Evolutionary conservation across 2,888 invertebrate species (phyloP).

Genomic region (Epinotia brunnichana): DNA sequence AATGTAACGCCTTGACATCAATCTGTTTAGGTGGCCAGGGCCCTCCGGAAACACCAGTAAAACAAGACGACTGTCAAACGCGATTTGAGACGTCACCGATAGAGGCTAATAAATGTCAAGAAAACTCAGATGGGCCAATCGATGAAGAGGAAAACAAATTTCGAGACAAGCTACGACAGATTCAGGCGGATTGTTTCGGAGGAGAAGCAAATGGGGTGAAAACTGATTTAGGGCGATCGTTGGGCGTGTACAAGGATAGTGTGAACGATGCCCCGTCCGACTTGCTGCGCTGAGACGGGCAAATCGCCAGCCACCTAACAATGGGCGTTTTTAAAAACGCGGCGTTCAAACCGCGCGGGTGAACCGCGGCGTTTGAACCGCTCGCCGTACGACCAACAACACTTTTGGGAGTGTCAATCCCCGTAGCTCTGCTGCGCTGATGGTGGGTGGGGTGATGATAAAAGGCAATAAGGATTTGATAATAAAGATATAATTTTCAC

Average conservation of each 20-base stretch:
- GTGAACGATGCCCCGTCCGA: too few species aligned
- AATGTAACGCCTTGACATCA: slow-evolving; percentile 1
- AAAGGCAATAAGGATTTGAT: too few species aligned
- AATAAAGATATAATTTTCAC: too few species aligned
- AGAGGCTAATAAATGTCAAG: background rate
- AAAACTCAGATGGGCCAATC: background rate
- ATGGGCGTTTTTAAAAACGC: too few species aligned
- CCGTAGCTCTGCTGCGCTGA: too few species aligned
- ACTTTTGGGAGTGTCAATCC: too few species aligned
- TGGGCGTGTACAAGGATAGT: slow-evolving; percentile 6
- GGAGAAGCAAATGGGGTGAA: background rate
- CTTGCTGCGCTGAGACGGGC: too few species aligned
- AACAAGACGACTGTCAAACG: background rate
- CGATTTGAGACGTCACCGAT: background rate
- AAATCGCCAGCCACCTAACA: too few species aligned
- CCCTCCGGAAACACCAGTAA: background rate
- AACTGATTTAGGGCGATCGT: slow-evolving; percentile 1
- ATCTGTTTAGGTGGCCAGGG: background rate
- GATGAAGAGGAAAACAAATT: background rate
- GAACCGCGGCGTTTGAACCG: too few species aligned
- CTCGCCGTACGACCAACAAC: too few species aligned
- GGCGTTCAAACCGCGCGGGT: too few species aligned
- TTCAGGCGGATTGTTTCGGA: background rate
- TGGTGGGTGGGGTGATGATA: too few species aligned
- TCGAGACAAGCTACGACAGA: background rate